Evolutionary conservation across 2,113 vertebrate species (phyloP).

Genomic region (Panthera uncia): DNA sequence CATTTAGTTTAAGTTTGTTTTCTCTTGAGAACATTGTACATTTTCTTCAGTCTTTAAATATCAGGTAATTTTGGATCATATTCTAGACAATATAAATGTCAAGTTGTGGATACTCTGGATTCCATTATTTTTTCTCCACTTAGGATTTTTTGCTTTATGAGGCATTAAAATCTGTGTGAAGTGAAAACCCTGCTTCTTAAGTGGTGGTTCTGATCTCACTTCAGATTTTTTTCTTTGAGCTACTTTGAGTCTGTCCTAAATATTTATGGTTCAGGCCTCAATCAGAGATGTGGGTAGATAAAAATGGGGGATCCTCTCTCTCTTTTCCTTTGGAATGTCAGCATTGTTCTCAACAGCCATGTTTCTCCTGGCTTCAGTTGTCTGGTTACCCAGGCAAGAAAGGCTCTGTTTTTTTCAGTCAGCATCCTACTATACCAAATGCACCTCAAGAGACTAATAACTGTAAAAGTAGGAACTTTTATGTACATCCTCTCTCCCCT

Average conservation of each 20-base stretch:
- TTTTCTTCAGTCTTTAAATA: background rate
- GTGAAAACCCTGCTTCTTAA: background rate
- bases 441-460: background rate
- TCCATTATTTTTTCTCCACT: background rate
- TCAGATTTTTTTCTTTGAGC: background rate
- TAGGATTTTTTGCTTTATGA: background rate
- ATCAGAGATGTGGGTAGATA: background rate
- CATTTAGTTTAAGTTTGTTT: background rate
- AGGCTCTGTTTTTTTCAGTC: background rate
- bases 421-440: background rate
- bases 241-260: background rate
- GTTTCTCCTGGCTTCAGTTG: background rate
- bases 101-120: background rate
- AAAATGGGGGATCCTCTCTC: background rate
- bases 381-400: background rate
- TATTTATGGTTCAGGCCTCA: background rate
- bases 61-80: background rate
- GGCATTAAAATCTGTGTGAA: background rate
- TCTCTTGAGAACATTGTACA: background rate
- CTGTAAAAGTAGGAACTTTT: background rate
- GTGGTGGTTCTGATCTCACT: background rate
- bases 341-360: background rate
- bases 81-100: background rate
- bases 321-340: background rate
- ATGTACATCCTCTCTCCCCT: background rate